These are phyloP conservation scores for Herpailurus yagouaroundi DNA, from an alignment of 2,113 vertebrate genomes.

Conservation along the genomic window DNA sequence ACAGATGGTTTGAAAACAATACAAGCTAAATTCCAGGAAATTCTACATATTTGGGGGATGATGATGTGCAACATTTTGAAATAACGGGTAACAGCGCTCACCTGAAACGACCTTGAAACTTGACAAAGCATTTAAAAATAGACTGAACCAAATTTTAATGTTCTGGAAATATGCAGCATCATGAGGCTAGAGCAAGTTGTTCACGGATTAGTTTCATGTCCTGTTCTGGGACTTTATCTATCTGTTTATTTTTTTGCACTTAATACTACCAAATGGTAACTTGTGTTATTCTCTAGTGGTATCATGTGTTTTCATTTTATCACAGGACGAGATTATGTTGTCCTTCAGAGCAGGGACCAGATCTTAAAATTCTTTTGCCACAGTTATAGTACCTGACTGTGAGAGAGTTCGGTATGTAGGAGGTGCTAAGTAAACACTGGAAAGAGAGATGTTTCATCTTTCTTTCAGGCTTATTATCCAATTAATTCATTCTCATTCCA, in stretches of 20 bases:
- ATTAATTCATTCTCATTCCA: neutral
- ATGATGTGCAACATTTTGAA: conserved; percentile 42
- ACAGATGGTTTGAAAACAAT: neutral
- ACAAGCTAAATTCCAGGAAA: conserved; percentile 37
- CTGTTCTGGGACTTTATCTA: neutral
- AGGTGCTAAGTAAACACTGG: neutral
- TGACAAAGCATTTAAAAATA: conserved; percentile 12
- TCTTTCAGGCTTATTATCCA: neutral
- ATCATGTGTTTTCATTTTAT: neutral
- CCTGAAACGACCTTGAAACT: conserved; percentile 21
- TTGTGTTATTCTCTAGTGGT: neutral
- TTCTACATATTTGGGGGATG: neutral
- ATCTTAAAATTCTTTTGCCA: neutral
- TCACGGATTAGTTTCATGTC: neutral
- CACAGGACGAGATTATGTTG: neutral
- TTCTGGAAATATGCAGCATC: neutral
- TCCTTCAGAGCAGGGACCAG: neutral
- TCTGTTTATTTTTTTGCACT: neutral
- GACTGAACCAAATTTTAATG: conserved; percentile 14
- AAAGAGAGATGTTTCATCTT: neutral
- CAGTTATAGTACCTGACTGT: neutral
- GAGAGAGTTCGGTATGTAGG: neutral
- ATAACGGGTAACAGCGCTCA: neutral
- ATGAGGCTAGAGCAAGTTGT: neutral
- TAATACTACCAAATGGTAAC: neutral